Percentiles rank a stretch among this genome's conserved stretches.
Evolutionary conservation across 2,888 invertebrate species (phyloP).

Genomic region (Tetragnatha montana): DNA sequence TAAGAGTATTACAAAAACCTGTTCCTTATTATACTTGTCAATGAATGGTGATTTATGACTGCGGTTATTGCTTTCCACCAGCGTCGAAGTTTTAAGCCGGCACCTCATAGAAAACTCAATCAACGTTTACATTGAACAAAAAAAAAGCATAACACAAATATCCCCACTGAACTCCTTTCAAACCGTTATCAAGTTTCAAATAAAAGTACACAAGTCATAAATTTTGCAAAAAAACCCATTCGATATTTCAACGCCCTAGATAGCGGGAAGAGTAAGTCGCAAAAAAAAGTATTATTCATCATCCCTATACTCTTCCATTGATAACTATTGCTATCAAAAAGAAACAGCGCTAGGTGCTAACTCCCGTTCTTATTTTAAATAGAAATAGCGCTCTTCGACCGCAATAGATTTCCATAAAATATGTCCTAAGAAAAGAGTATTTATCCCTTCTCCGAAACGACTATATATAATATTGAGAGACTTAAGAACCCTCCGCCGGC

Average conservation of each 20-base stretch:
- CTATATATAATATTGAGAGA: not conserved
- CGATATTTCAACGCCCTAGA: not conserved
- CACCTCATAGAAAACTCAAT: too few species aligned
- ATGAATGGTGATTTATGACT: too few species aligned
- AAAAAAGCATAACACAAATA: too few species aligned
- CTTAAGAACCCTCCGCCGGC: not conserved
- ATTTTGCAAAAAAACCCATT: not conserved
- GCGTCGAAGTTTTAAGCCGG: too few species aligned
- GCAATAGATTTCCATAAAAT: not conserved
- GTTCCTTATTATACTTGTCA: too few species aligned
- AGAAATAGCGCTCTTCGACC: not conserved
- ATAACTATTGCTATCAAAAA: not conserved
- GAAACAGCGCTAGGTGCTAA: not conserved
- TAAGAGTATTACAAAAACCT: too few species aligned
- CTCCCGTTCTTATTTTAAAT: not conserved
- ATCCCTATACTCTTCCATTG: not conserved
- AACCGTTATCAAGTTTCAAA: too few species aligned
- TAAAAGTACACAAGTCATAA: too few species aligned
- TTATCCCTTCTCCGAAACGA: not conserved
- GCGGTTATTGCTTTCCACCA: too few species aligned
- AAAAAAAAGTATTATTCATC: not conserved
- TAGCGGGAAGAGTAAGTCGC: not conserved
- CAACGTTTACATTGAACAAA: too few species aligned
- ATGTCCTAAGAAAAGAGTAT: not conserved
- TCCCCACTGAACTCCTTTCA: too few species aligned